phyloP scores from a whole-genome alignment of 2,113 vertebrate genomes.

The Litocranius walleri region DNA sequence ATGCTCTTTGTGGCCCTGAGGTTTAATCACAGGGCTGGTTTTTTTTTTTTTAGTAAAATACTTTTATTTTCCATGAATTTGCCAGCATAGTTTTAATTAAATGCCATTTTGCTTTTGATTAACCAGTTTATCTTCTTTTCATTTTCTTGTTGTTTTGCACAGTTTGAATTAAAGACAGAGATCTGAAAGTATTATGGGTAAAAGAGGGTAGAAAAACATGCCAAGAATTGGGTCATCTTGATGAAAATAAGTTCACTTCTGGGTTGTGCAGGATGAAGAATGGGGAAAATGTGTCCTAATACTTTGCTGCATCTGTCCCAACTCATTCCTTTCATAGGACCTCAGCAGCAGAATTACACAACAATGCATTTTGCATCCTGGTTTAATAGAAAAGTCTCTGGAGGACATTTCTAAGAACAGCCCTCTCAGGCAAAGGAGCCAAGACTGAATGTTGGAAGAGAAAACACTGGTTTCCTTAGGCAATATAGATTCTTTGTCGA shows the following conservation, averaged over 20 bases:
- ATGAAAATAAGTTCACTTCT: neutral
- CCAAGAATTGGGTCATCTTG: conserved; percentile 20
- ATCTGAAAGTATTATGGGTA: neutral
- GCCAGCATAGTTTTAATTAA: conserved; percentile 40
- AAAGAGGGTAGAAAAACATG: conserved; percentile 23
- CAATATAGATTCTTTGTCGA: neutral
- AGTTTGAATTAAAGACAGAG: neutral
- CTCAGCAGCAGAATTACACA: neutral
- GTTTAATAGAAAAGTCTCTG: neutral
- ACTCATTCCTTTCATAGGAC: neutral
- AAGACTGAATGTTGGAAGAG: neutral
- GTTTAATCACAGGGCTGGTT: neutral
- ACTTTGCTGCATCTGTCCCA: neutral
- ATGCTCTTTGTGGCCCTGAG: neutral
- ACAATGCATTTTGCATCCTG: neutral
- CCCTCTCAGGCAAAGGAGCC: neutral
- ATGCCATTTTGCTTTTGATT: conserved; percentile 18
- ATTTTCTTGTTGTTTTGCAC: neutral
- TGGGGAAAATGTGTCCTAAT: neutral
- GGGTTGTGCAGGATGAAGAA: neutral
- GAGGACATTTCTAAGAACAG: neutral
- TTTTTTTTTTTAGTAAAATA: neutral
- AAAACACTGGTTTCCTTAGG: neutral
- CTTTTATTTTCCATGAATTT: neutral
- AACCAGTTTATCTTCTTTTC: neutral